These are phyloP conservation scores for Tympanoctomys barrerae DNA, from an alignment of 2,797 vertebrate species.

Conservation along the genomic window DNA sequence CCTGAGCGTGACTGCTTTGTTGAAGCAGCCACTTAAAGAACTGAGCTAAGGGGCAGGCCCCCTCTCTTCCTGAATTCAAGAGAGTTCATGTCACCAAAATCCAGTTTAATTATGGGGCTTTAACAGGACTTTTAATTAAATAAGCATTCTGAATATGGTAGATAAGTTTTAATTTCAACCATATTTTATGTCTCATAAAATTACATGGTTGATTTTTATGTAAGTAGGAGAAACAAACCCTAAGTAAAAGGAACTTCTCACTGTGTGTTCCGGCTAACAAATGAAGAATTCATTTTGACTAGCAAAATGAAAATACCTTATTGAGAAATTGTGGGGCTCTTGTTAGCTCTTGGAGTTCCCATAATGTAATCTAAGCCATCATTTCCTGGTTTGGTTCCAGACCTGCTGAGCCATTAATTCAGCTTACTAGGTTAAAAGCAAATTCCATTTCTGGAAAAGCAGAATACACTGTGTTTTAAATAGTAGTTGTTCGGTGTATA, in stretches of 20 bases:
- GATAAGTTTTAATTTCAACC: constrained; percentile 49
- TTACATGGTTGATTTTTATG: constrained; percentile 40
- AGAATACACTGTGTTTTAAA: constrained; percentile 25
- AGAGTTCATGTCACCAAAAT: neutral
- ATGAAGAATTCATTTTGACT: constrained; percentile 66
- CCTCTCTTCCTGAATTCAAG: neutral
- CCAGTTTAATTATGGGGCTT: neutral
- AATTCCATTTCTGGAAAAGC: constrained; percentile 80
- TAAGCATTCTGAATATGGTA: constrained; percentile 22
- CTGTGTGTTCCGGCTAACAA: constrained; percentile 63
- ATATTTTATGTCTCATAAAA: constrained; percentile 29
- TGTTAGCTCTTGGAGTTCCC: constrained; percentile 87
- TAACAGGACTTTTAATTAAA: constrained; percentile 53
- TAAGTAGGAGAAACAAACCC: neutral
- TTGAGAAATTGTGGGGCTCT: constrained; percentile 79
- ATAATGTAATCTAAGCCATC: constrained; percentile 89
- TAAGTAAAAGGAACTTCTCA: neutral
- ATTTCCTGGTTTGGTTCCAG: constrained; percentile 89
- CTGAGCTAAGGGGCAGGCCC: no score
- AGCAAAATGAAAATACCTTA: constrained; percentile 74
- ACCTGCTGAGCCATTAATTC: constrained; percentile 87
- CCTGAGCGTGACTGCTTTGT: no score
- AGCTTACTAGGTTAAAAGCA: constrained; percentile 83
- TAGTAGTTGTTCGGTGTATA: constrained; percentile 40
- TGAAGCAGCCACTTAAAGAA: no score